These are phyloP conservation scores for Temnothorax rugatulus DNA, from an alignment of 2,888 invertebrate species.

Conservation along the genomic window DNA sequence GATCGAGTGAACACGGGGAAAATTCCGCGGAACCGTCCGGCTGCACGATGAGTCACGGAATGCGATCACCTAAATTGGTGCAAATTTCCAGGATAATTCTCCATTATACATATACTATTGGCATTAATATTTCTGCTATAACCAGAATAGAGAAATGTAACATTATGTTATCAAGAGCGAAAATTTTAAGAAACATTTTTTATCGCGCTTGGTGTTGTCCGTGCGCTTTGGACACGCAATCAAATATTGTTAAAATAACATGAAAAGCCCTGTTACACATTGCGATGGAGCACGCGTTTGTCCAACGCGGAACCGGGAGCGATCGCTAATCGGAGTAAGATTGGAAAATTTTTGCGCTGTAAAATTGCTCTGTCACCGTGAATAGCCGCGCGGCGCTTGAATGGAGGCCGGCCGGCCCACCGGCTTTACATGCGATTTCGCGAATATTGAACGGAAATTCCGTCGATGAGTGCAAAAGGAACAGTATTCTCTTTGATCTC, in stretches of 20 bases:
- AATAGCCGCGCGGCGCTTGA: background rate
- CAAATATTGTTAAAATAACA: background rate
- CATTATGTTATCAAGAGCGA: background rate
- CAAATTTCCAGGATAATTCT: conserved; percentile 27
- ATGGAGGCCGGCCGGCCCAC: background rate
- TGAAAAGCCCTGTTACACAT: background rate
- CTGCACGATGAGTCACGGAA: background rate
- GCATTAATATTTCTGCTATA: background rate
- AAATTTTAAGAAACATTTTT: background rate
- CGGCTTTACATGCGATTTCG: background rate
- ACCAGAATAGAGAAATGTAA: background rate
- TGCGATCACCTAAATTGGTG: conserved; percentile 34
- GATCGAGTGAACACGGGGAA: background rate
- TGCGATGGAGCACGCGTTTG: background rate
- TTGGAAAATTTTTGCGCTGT: conserved; percentile 17
- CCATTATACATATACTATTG: too few species aligned
- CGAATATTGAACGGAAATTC: conserved; percentile 17
- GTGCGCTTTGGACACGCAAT: background rate
- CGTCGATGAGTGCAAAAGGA: conserved; percentile 15
- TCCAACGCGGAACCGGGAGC: background rate
- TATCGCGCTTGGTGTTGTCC: background rate
- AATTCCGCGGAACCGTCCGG: background rate
- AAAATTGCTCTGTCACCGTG: conserved; percentile 6
- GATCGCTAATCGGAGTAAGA: conserved; percentile 8
- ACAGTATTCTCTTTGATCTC: conserved; percentile 34